Base-by-base conservation (phyloP, 2,888 invertebrate species). In the Papilio elwesi region DNA sequence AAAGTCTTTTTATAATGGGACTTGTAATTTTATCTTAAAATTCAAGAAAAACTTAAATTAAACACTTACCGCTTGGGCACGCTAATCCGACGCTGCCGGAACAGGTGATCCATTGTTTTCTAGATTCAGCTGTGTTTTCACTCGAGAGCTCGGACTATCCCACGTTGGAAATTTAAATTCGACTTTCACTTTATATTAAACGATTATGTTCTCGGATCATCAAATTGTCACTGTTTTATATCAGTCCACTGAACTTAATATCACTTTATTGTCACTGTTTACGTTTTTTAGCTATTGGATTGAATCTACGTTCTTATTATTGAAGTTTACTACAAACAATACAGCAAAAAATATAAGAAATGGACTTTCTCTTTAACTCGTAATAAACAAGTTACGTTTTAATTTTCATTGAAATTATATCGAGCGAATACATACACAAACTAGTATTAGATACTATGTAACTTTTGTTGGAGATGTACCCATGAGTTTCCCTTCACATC, bases 61-160 rank as follows among this genome's bases (percentile, higher is more conserved):
- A 16, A 26, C 26, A 78, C 90, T 93, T 82, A 94, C 91, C 90
- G 86, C 86, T 91, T 94, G 81, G 90, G 93, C 83, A 90, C 90
- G 83, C 88, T 93, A 80, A 90, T 89, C 85, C 92, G 89, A 79
- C 94, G 87, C 81, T 90, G 93, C 82, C 92, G 92, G 88, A 94
- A 93, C 88, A 91, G 89, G 87, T 90, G 92, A 82, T 92, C 91
- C 92, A 90, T 94, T 92, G 89, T 92, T 81, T 85, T 82, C 79
- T 68, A 69, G 74, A 77, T 43, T 43, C 43, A 9, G 79, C 81
- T 84, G 86, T 87, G 81, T 84, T n/a, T 81, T 81, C 82, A 83
- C 86, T 86, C 82, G 76, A 80, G 77, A 80, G 77, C 80, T 83
- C 84, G 85, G 84, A 85, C 83, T 85, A 83, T 88, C 87, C 82